Evolutionary conservation across 2,888 invertebrate species (phyloP), one percentile per base, ranked within the genome.

Genomic region (Drosophila neonasuta): DNA sequence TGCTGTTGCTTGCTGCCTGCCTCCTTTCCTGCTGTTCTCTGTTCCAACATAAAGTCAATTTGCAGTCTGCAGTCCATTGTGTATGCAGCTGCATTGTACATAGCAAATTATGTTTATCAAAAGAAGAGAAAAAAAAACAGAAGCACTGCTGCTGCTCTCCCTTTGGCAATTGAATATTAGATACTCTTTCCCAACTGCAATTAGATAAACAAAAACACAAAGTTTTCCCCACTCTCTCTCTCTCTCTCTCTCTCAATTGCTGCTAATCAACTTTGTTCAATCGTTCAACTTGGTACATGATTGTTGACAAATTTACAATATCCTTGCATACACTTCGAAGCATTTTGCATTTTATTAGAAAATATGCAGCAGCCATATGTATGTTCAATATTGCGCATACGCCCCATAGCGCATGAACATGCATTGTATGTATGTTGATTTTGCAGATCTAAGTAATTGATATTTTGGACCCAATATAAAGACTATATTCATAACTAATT

Each of bases 61-160:
- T 73, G 64, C 57, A 60, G 67, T 49, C 54, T 48, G 58, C 24
- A 67, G 58, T 61, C 63, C 57, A 77, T 72, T 74, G 73, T 72
- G 57, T 48, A 51, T 72, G 55, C 77, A 60, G 68, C 60, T 63
- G 62, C 62, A 74, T 74, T 74, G 75, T 70, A 49, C 61, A 74
- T 55, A 41, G 65, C 44, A 61, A 65, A 69, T 65, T 74, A 65
- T 74, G 75, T 74, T 73, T 62, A 74, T 65, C 46, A 61, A 64
- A 58, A 50, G 42, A 11, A 41, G 48, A 29, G 41, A 49, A 56
- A 34, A 56, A 56, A 13, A 50, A 41, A 32, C 17, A 51, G 24
- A 59, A 48, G 13, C 29, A 15, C n/a, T 29, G 13, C 17, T 29
- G 50, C 7, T 36, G 34, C 34, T 34, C 32, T n/a, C 36, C n/a